These are phyloP conservation scores for Marisa cornuarietis DNA, from an alignment of 1,140 invertebrate genomes.

Conservation along the genomic window DNA sequence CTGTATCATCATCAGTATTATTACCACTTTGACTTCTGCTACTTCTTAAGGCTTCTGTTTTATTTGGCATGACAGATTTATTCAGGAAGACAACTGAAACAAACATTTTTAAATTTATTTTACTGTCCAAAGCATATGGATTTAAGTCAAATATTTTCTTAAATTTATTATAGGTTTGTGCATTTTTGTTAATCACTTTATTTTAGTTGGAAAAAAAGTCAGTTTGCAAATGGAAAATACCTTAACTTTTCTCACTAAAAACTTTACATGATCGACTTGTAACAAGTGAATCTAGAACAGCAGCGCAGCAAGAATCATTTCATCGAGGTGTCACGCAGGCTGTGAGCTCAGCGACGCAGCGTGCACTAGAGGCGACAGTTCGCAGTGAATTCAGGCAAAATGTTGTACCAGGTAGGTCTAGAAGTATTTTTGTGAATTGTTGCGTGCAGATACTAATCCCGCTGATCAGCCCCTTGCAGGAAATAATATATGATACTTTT, in stretches of 20 bases:
- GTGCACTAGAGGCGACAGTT: constrained; percentile 25
- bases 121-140: no score
- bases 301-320: constrained; percentile 25
- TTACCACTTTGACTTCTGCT: no score
- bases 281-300: constrained; percentile 19
- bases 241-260: constrained; percentile 32
- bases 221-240: not conserved
- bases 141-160: no score
- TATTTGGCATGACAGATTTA: no score
- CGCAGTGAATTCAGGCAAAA: constrained; percentile 39
- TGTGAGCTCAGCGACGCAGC: constrained; percentile 10
- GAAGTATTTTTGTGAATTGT: not conserved
- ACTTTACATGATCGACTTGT: constrained; percentile 34
- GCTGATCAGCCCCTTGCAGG: not conserved
- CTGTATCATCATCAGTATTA: no score
- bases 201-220: no score
- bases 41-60: no score
- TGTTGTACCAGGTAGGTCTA: constrained; percentile 33
- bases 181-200: no score
- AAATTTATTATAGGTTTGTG: no score
- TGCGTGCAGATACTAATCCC: not conserved
- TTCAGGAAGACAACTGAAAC: no score
- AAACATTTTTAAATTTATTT: no score
- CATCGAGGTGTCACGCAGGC: constrained; percentile 27
- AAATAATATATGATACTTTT: not conserved